Base-by-base conservation (phyloP, 1,140 invertebrate species). In the Anastatus disparis region DNA sequence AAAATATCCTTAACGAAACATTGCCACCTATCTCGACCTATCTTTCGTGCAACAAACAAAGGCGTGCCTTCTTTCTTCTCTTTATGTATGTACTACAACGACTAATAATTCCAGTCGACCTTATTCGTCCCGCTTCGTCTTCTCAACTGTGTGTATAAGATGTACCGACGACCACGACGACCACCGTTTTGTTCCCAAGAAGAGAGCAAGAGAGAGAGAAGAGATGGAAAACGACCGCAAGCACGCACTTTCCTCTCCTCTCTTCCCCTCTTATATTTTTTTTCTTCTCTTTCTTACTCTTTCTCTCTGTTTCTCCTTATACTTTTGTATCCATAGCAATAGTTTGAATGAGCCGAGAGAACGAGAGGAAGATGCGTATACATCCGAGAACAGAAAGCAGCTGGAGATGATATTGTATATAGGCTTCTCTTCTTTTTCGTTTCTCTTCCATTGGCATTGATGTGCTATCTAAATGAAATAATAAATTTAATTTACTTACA, bases 1-100 rank as follows among this genome's bases (percentile, higher is more conserved):
- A 50, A 68, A 72, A 59, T 62, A 64, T 35, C 44, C 12, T 27
- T 22, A 27, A 72, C 77, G 77, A 78, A 85, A 86, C 80, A 86
- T 86, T 86, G 84, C 76, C 79, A 86, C 83, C 73, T 74, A 84
- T 85, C 83, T 82, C 83, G 82, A 78, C 83, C 84, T 84, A 81
- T 80, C 84, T 83, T 77, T 68, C 29, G 78, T 85, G 83, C 84
- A 82, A 79, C 61, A 70, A 40, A 38, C 4, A 35, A 3, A 13
- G 9, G 15, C 3, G n/a, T 62, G n/a, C 61, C 62, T 31, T 64
- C 52, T 44, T 9, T 59, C 53, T 59, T 24, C 58, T 31, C 67
- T 20, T n/a, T 9, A 17, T n/a, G n/a, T n/a, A n/a, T n/a, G n/a
- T n/a, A n/a, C n/a, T n/a, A n/a, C n/a, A n/a, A n/a, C n/a, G n/a